These are phyloP conservation scores for Corapipo altera DNA, from an alignment of 2,113 vertebrate species.

Conservation along the genomic window DNA sequence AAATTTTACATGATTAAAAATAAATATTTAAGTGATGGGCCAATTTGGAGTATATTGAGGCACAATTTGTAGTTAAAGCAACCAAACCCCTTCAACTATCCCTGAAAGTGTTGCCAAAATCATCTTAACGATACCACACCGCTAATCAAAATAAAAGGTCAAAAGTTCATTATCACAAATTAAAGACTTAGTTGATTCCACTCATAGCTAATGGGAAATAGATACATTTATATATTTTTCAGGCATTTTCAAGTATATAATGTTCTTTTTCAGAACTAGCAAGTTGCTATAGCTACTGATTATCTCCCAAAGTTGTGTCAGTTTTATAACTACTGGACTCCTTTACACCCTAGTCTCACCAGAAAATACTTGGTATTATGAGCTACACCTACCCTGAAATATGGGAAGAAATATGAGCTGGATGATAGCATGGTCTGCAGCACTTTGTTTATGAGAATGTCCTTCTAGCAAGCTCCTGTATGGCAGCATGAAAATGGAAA, in stretches of 20 bases:
- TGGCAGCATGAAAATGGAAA: slow-evolving; percentile 44
- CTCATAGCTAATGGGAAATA: neutral
- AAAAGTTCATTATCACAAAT: neutral
- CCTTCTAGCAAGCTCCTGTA: slow-evolving; percentile 20
- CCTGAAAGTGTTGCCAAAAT: neutral
- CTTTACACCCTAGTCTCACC: neutral
- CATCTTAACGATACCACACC: neutral
- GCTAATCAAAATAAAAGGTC: neutral
- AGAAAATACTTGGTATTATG: neutral
- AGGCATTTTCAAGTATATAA: neutral
- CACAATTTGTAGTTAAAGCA: neutral
- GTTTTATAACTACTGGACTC: neutral
- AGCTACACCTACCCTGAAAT: neutral
- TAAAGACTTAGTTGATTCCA: neutral
- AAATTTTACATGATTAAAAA: neutral
- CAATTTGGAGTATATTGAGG: accelerated
- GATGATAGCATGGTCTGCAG: neutral
- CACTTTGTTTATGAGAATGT: slow-evolving; percentile 1
- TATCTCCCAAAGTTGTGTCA: neutral
- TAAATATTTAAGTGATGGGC: neutral
- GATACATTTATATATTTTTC: neutral
- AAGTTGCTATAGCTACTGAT: neutral
- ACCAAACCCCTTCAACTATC: neutral
- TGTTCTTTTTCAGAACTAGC: neutral
- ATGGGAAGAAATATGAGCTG: neutral